Evolutionary conservation across 92 coral and sea anemone species (phyloP), one percentile per base, ranked within the genome.

Genomic region (Scolanthus callimorphus): DNA sequence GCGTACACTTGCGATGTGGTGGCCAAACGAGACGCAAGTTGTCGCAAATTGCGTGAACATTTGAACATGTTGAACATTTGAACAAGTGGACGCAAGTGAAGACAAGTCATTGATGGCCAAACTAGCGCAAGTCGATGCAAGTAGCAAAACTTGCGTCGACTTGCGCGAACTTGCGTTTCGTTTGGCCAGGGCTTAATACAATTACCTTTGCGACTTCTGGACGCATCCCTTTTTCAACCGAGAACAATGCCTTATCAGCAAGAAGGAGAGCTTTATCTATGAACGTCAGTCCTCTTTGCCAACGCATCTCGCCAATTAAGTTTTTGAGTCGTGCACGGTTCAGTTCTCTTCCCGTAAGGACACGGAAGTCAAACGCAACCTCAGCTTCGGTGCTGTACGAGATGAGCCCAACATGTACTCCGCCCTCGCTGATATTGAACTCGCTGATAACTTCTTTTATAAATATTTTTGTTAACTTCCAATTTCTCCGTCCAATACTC

Each of bases 221-320:
- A 25, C 85, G 45, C 85, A 78, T 78, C 2, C 85, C 85, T 20
- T 29, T 31, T 13, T 37, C 22, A 6, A 51, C 20, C 20, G 61
- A 39, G 43, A 79, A 80, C 0, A 85, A 27, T 29, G 60, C 60
- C 0, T 57, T 76, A 20, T 60, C 44, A 4, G 86, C 85, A 11
- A 69, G 52, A 11, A 31, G 34, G 6, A 85, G 67, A 3, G 84
- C 94, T 57, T 75, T 85, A 52, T 82, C 88, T 8, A 77, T 80
- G 31, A 25, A 63, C 8, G 88, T 85, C 10, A 17, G 54, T 4
- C 94, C 94, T 15, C 88, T 57, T 31, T 55, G 75, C 69, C 70
- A 85, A 17, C 25, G 50, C 77, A 85, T 75, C 19, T 44, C 20
- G n/a, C 24, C 60, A 8, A 85, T 10, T 13, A 63, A 38, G 10